phyloP scores from a whole-genome alignment of 2,888 invertebrate genomes.

The Epistrophe eligans region DNA sequence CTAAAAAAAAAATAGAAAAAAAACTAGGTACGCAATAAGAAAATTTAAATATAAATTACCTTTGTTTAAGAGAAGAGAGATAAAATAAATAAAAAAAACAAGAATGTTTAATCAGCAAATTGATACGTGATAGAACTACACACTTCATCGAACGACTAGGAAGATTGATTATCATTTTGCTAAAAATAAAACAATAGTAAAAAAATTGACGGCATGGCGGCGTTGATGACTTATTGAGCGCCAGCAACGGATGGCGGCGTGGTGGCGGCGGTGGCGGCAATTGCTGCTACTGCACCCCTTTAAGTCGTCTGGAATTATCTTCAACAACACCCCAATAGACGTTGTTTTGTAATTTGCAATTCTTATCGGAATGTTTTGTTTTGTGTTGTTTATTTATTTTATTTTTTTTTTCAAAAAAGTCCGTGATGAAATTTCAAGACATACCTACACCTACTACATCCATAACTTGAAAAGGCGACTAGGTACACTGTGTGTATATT shows the following conservation, averaged over 20 bases:
- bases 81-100: not conserved
- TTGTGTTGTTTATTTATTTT: no score
- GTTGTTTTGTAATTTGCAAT: constrained; percentile 37
- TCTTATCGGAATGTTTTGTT: constrained; percentile 13
- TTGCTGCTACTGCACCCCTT: constrained; percentile 57
- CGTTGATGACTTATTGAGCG: constrained; percentile 47
- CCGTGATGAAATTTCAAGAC: constrained; percentile 38
- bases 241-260: constrained; percentile 34
- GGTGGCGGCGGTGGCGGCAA: constrained; percentile 16
- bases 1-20: not conserved
- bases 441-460: no score
- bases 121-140: constrained; percentile 60
- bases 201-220: not conserved
- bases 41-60: constrained; percentile 45
- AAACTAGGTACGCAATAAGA: constrained; percentile 16
- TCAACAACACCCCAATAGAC: constrained; percentile 30
- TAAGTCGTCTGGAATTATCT: constrained; percentile 47
- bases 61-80: constrained; percentile 9
- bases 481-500: not conserved
- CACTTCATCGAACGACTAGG: constrained; percentile 27
- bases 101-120: constrained; percentile 53
- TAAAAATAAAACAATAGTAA: constrained; percentile 28
- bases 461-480: not conserved
- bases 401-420: not conserved
- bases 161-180: constrained; percentile 43